Percentiles rank a stretch among this genome's conserved stretches.
phyloP scores from a whole-genome alignment of 2,113 vertebrate species.

The Myrmecophaga tridactyla region DNA sequence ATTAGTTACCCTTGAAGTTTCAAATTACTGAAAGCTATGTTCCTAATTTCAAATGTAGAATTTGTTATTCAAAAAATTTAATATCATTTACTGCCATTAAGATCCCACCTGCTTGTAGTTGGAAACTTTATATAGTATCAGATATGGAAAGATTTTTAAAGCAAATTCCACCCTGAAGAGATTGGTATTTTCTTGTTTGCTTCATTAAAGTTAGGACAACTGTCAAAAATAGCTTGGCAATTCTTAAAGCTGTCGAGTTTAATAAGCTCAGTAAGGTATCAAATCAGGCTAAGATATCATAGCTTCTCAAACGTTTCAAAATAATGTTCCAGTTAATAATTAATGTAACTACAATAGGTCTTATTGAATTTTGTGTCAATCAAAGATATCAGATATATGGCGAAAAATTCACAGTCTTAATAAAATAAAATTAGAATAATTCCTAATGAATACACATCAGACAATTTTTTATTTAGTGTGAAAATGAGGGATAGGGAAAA shows the following conservation, averaged over 20 bases:
- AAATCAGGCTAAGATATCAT: neutral
- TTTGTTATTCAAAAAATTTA: conserved; percentile 51
- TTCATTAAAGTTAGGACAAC: conserved; percentile 45
- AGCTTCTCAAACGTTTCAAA: conserved; percentile 57
- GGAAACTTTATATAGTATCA: conserved; percentile 4
- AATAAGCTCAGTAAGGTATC: conserved; percentile 54
- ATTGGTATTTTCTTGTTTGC: neutral
- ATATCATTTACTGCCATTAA: conserved; percentile 38
- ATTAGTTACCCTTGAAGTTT: conserved; percentile 34
- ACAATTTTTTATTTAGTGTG: conserved; percentile 58
- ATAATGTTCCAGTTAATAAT: conserved; percentile 60
- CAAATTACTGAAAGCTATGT: conserved; percentile 48
- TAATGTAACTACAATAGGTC: conserved; percentile 49
- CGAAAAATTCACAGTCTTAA: conserved; percentile 57
- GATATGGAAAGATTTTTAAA: conserved; percentile 58
- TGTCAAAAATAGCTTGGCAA: conserved; percentile 68
- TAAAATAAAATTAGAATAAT: conserved; percentile 54
- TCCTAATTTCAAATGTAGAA: conserved; percentile 63
- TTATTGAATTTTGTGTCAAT: conserved; percentile 59
- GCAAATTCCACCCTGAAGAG: conserved; percentile 1
- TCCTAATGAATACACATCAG: conserved; percentile 49
- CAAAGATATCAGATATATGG: conserved; percentile 36
- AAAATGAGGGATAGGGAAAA: conserved; percentile 5
- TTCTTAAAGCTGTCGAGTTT: conserved; percentile 29
- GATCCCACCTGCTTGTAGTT: neutral